Percentiles rank a stretch among this genome's conserved stretches.
Evolutionary conservation across 2,888 invertebrate species (phyloP).

Genomic region (Melipona bicolor): DNA sequence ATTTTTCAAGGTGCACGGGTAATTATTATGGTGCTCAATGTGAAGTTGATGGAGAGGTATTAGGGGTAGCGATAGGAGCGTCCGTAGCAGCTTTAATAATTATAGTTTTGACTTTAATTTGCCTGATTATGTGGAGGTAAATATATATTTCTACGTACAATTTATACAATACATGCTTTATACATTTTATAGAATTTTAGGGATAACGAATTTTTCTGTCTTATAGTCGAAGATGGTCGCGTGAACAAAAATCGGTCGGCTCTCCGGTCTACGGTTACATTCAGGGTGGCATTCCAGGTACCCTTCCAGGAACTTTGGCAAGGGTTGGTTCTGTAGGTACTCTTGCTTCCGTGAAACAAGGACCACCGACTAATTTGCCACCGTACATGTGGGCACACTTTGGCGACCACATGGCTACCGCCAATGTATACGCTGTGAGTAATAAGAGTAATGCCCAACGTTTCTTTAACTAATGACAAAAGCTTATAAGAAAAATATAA

Average conservation of each 20-base stretch:
- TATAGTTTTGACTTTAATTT: constrained; percentile 93
- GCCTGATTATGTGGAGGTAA: constrained; percentile 96
- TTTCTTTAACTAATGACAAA: background rate
- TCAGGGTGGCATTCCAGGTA: constrained; percentile 86
- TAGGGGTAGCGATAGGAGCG: constrained; percentile 96
- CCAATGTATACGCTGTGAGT: constrained; percentile 93
- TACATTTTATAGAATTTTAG: background rate
- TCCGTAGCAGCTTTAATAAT: constrained; percentile 95
- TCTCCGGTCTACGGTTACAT: constrained; percentile 95
- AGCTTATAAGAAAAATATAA: background rate
- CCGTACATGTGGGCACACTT: constrained; percentile 93
- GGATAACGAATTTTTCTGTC: background rate
- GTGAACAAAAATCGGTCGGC: constrained; percentile 93
- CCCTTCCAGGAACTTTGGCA: constrained; percentile 80
- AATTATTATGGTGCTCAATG: constrained; percentile 95
- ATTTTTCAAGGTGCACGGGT: constrained; percentile 88
- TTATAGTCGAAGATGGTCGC: constrained; percentile 93
- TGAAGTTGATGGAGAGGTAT: constrained; percentile 95
- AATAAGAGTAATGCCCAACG: background rate
- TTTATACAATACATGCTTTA: background rate
- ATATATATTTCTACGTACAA: background rate
- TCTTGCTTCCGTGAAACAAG: constrained; percentile 82
- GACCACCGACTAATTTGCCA: constrained; percentile 84
- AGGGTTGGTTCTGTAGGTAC: constrained; percentile 82
- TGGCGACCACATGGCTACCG: constrained; percentile 94